Evolutionary conservation across 2,797 vertebrate genomes (phyloP), one percentile per base, ranked within the genome.

Genomic region (Labeo calbasu): DNA sequence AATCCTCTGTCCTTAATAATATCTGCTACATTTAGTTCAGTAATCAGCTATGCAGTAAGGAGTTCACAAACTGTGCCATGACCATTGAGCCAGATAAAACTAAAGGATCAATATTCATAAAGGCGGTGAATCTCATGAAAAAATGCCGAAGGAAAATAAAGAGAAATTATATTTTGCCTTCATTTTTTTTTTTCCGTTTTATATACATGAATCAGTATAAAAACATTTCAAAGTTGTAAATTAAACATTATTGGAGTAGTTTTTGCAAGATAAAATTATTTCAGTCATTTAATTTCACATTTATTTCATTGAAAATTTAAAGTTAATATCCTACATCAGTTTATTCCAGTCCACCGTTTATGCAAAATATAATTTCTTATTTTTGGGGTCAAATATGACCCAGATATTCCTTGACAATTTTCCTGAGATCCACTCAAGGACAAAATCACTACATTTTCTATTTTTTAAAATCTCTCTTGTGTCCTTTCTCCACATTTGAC

Each of bases 11-110:
- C 48, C 15, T 65, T 73, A 73, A 50, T 50, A 4, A 63, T 21
- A 43, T 43, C 48, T 25, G 11, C 48, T 82, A 14, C 23, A 63
- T 73, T 73, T 7, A 63, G 43, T 51, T 66, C 32, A 75, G 32
- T 50, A 53, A 55, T 66, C 61, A 68, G 81, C 71, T 66, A 83
- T 83, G 81, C 71, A 83, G 53, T n/a, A 21, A 28, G n/a, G 36
- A 81, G 28, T 68, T 66, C 70, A 82, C 71, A 76, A 83, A 66
- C 59, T 66, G 81, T 83, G 81, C 81, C 81, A 76, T 76, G 81
- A 82, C 25, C 80, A n/a, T n/a, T 23, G 23, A 81, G 40, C 68
- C 51, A 69, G 79, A 65, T 9, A 40, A 46, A 46, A 61, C 40
- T 50, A 25, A 19, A 55, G 3, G 75, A 65, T 78, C 40, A 40